These are phyloP conservation scores for Phaenicophaeus curvirostris DNA, from an alignment of 2,797 vertebrate species.

Conservation along the genomic window DNA sequence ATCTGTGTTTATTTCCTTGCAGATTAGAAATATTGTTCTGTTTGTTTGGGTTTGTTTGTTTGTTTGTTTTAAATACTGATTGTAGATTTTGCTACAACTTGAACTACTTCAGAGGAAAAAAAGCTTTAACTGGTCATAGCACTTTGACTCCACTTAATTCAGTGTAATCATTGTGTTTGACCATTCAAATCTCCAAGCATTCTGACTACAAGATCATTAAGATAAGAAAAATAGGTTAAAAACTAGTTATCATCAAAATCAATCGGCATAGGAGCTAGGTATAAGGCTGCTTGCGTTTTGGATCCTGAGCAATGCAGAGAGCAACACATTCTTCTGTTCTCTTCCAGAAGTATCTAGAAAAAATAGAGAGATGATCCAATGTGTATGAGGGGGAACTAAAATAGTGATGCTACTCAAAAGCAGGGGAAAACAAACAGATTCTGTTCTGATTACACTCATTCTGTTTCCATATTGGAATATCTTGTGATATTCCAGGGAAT, in stretches of 20 bases:
- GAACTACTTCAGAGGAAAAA: neutral
- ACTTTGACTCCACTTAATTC: neutral
- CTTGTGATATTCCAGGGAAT: neutral
- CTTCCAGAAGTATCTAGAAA: conserved; percentile 86
- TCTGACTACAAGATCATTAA: neutral
- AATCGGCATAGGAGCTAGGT: neutral
- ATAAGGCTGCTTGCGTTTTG: conserved; percentile 83
- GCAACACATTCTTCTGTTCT: conserved; percentile 81
- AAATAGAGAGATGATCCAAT: neutral
- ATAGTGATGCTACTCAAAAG: neutral
- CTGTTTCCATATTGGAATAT: neutral
- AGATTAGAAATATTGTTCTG: neutral
- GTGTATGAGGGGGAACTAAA: neutral
- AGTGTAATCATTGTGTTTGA: neutral
- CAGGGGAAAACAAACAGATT: neutral
- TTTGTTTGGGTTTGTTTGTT: neutral
- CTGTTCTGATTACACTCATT: neutral
- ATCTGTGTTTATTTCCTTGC: neutral
- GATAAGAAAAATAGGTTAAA: neutral
- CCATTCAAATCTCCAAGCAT: neutral
- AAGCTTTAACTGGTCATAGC: neutral
- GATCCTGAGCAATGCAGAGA: conserved; percentile 86
- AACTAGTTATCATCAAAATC: neutral
- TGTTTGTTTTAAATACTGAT: neutral
- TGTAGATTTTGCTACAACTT: neutral